phyloP scores from a whole-genome alignment of 2,797 vertebrate species.

The Chiroxiphia lanceolata region DNA sequence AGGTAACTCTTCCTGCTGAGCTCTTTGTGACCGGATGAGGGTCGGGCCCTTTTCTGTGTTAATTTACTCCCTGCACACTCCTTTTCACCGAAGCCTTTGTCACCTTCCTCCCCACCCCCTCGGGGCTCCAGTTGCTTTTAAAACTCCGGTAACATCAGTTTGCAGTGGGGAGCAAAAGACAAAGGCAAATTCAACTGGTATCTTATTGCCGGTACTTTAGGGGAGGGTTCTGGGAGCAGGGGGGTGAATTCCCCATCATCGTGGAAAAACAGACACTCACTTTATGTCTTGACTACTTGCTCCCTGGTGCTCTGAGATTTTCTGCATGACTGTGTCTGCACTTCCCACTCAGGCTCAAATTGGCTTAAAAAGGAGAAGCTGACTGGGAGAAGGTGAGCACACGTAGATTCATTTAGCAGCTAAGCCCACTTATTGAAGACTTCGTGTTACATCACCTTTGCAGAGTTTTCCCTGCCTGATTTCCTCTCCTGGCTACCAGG shows the following conservation, averaged over 20 bases:
- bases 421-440: neutral
- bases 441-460: neutral
- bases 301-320: neutral
- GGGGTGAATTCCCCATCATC: constrained; percentile 12
- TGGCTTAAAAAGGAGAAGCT: constrained; percentile 10
- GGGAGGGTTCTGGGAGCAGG: neutral
- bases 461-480: neutral
- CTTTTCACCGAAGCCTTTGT: neutral
- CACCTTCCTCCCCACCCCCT: neutral
- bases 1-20: neutral
- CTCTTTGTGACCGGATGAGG: neutral
- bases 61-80: neutral
- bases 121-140: neutral
- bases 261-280: neutral
- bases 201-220: neutral
- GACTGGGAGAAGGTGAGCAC: neutral
- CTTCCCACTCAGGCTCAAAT: constrained; percentile 1
- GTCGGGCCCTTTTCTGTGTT: neutral
- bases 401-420: neutral
- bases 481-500: neutral
- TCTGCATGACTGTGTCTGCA: constrained; percentile 35
- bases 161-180: neutral
- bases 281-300: neutral
- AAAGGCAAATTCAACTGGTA: neutral
- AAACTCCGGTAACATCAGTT: neutral